These are phyloP conservation scores for Pantherophis alleghaniensis DNA, from an alignment of 2,797 vertebrate species.

Conservation along the genomic window DNA sequence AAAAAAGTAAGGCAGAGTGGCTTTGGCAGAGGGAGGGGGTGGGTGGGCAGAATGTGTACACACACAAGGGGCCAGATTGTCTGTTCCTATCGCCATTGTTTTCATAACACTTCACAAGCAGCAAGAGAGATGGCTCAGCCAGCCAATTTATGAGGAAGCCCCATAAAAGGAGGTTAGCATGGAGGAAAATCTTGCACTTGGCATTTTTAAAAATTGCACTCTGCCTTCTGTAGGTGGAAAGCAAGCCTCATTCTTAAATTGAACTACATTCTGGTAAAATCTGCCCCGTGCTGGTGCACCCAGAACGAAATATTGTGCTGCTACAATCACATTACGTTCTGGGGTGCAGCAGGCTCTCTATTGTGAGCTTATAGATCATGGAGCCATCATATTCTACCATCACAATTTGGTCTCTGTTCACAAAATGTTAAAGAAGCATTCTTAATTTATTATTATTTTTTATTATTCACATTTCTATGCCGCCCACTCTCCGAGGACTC, in stretches of 20 bases:
- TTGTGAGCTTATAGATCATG: neutral
- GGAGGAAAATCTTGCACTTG: conserved; percentile 23
- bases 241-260: neutral
- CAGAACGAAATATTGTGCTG: neutral
- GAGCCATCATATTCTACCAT: neutral
- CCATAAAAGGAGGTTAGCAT: conserved; percentile 55
- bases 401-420: neutral
- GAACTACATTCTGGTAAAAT: neutral
- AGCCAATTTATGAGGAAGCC: conserved; percentile 54
- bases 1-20: neutral
- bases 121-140: conserved; percentile 54
- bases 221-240: neutral
- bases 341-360: neutral
- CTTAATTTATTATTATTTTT: neutral
- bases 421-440: neutral
- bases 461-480: no score
- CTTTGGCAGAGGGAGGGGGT: neutral
- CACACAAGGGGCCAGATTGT: conserved; percentile 52
- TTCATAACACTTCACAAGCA: conserved; percentile 59
- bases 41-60: neutral
- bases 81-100: conserved; percentile 59
- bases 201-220: neutral
- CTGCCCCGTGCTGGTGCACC: fast-evolving
- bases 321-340: neutral
- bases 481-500: no score